A percentile compares a stretch with the other conserved stretches of the same genome.
phyloP scores from a whole-genome alignment of 30 jellyfish, hydroid and myxozoan species.

The Sanderia malayensis region DNA sequence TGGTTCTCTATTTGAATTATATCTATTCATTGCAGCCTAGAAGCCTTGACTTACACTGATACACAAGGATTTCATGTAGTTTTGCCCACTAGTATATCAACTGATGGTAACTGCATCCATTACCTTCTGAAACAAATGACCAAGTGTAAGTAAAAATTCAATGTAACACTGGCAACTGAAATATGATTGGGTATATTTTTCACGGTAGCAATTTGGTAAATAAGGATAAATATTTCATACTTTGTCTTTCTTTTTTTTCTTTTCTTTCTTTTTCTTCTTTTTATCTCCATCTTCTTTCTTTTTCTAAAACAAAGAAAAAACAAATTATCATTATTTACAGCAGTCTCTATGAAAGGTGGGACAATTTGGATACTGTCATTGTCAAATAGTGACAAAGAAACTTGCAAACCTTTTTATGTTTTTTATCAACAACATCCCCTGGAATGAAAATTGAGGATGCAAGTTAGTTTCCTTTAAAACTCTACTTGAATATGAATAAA shows the following conservation, averaged over 20 bases:
- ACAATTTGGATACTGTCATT: background rate
- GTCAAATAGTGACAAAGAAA: too few species aligned
- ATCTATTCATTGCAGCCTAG: too few species aligned
- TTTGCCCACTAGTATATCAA: too few species aligned
- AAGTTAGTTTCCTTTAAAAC: background rate
- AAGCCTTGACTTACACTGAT: too few species aligned
- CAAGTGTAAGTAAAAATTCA: too few species aligned
- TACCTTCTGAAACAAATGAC: too few species aligned
- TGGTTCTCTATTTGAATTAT: too few species aligned
- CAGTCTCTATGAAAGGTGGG: background rate
- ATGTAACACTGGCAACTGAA: too few species aligned
- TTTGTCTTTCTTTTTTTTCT: conserved; percentile 68
- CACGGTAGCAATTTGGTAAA: too few species aligned
- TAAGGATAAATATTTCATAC: conserved; percentile 1
- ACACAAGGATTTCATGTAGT: too few species aligned
- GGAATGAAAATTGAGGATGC: background rate
- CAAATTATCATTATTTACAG: background rate
- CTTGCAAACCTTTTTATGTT: conserved; percentile 51
- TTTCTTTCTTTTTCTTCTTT: conserved; percentile 71
- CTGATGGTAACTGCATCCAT: too few species aligned
- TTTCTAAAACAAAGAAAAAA: conserved; percentile 23
- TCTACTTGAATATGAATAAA: background rate
- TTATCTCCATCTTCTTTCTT: conserved; percentile 67
- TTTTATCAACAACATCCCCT: conserved; percentile 31
- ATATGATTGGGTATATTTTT: too few species aligned